Conservation (phyloP, 1,140 invertebrate species). For the Neocloeon triangulifer region DNA sequence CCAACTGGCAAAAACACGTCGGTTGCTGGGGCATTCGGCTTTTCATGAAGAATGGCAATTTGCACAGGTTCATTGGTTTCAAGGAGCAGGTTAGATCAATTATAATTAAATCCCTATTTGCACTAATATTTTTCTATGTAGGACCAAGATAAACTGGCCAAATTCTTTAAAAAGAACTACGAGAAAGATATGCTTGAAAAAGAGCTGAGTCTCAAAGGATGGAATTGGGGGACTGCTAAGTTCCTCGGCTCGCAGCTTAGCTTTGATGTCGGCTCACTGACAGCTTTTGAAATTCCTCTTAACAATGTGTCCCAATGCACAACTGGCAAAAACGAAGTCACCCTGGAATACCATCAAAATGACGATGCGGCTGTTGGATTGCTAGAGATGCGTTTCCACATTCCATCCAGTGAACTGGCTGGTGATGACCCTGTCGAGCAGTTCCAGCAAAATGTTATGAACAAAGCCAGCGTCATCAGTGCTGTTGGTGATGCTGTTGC, state of each 20-base stretch:
- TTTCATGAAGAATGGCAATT: slow-evolving; percentile 70
- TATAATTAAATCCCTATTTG: slow-evolving; percentile 1
- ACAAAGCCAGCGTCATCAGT: slow-evolving; percentile 92
- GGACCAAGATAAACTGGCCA: slow-evolving; percentile 64
- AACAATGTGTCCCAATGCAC: slow-evolving; percentile 90
- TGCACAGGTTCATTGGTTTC: slow-evolving; percentile 86
- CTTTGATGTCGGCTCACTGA: slow-evolving; percentile 75
- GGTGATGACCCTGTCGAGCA: slow-evolving; percentile 84
- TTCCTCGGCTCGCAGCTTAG: slow-evolving; percentile 80
- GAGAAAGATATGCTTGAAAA: slow-evolving; percentile 71
- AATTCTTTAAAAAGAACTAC: slow-evolving; percentile 67
- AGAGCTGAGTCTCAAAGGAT: slow-evolving; percentile 87
- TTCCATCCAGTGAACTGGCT: slow-evolving; percentile 64
- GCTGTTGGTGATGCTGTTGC: slow-evolving; percentile 94
- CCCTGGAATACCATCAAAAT: slow-evolving; percentile 95
- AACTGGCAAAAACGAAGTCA: slow-evolving; percentile 97
- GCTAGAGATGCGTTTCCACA: slow-evolving; percentile 95
- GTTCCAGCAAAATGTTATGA: slow-evolving; percentile 89
- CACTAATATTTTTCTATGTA: slow-evolving; percentile 15
- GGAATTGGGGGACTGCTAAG: slow-evolving; percentile 96
- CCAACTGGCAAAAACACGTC: slow-evolving; percentile 82
- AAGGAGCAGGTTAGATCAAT: slow-evolving; percentile 50
- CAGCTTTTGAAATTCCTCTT: slow-evolving; percentile 91
- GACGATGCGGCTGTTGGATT: slow-evolving; percentile 93
- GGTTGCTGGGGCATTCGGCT: slow-evolving; percentile 73